phyloP scores from a whole-genome alignment of 2,113 vertebrate genomes.

The Leucoraja erinaceus region DNA sequence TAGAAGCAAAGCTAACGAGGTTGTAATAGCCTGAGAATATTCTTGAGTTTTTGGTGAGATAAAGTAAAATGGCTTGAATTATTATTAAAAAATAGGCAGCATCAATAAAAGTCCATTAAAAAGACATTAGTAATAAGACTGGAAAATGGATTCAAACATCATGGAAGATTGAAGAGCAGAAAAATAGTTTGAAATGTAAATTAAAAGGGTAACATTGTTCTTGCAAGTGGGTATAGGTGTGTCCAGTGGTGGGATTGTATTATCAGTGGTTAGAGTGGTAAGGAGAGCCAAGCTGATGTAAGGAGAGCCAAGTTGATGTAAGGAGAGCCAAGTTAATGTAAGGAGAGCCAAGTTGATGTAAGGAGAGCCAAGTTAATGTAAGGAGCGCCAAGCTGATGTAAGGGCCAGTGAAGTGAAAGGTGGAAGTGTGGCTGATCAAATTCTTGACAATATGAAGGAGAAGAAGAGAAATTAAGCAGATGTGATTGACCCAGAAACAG shows the following conservation, averaged over 20 bases:
- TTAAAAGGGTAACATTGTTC: no score
- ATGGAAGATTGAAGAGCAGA: background rate
- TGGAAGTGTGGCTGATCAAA: no score
- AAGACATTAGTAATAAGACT: background rate
- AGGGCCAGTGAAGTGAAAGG: background rate
- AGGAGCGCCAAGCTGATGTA: background rate
- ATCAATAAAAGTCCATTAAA: background rate
- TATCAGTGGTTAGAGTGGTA: background rate
- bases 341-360: background rate
- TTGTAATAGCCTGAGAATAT: background rate
- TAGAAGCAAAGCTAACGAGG: background rate
- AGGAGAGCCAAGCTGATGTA: background rate
- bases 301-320: background rate
- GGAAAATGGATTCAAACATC: background rate
- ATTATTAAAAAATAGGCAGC: background rate
- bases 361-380: background rate
- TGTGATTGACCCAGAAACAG: background rate
- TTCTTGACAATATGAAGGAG: background rate
- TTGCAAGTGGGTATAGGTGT: background rate
- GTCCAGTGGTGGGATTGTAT: background rate
- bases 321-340: background rate
- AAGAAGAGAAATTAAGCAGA: background rate
- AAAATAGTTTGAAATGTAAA: background rate
- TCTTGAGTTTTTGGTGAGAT: background rate
- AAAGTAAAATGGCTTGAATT: background rate